These are phyloP conservation scores for silkworm (Bombyx mori) DNA, from an alignment of 1,140 invertebrate species.

Conservation along the genomic window DNA sequence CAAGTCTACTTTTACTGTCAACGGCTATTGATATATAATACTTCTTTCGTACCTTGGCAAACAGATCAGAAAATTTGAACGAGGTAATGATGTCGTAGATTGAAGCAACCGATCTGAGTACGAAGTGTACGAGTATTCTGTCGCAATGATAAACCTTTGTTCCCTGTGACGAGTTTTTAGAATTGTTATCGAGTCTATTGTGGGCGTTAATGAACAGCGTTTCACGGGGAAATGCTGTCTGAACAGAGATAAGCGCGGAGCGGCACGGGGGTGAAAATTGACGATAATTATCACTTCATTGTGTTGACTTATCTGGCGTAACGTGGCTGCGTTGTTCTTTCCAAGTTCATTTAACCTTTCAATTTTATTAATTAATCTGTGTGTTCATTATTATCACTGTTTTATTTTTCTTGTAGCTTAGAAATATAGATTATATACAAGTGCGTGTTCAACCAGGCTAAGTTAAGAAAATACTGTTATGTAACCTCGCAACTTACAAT, in stretches of 20 bases:
- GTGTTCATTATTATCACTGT: too few relatives aligned
- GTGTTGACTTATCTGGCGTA: constrained; percentile 7
- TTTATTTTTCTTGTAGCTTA: too few relatives aligned
- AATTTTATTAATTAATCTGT: constrained; percentile 1
- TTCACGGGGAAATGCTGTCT: constrained; percentile 26
- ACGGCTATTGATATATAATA: too few relatives aligned
- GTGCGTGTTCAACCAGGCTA: too few relatives aligned
- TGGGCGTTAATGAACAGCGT: constrained; percentile 36
- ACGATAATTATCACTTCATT: constrained; percentile 23
- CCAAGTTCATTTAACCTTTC: constrained; percentile 2
- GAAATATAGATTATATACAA: too few relatives aligned
- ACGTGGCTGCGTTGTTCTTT: constrained; percentile 4
- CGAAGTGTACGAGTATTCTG: constrained; percentile 12
- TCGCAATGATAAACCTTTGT: constrained; percentile 38
- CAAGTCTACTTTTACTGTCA: too few relatives aligned
- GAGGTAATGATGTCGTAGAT: neutral
- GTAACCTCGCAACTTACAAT: too few relatives aligned
- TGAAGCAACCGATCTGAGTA: constrained; percentile 15
- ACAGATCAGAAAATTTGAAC: too few relatives aligned
- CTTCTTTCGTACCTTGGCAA: too few relatives aligned
- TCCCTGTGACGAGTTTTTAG: constrained; percentile 38
- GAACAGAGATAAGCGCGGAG: constrained; percentile 25
- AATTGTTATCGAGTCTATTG: constrained; percentile 44
- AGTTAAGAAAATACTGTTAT: too few relatives aligned
- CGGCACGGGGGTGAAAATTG: constrained; percentile 19